A percentile compares a stretch with the other conserved stretches of the same genome.
Evolutionary conservation across 2,797 vertebrate genomes (phyloP).

Genomic region (Amniataba percoides): DNA sequence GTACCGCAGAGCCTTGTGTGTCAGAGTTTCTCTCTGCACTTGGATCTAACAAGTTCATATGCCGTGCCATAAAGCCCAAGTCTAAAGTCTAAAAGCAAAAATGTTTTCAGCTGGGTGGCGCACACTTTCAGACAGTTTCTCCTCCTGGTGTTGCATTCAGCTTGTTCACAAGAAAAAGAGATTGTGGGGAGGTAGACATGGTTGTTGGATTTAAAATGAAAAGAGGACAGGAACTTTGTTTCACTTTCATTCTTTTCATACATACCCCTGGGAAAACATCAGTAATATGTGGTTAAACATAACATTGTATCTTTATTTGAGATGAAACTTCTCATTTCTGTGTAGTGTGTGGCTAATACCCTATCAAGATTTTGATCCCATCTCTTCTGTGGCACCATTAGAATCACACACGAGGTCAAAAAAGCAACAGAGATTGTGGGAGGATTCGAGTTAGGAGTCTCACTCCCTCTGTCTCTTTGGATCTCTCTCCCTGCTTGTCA

Average conservation of each 20-base stretch:
- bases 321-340: neutral
- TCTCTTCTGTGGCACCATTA: constrained; percentile 14
- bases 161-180: neutral
- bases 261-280: neutral
- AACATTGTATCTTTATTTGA: neutral
- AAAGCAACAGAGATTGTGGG: constrained; percentile 13
- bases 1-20: constrained; percentile 22
- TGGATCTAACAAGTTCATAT: neutral
- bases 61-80: neutral
- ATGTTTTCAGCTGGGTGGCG: neutral
- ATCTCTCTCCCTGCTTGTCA: constrained; percentile 47
- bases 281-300: neutral
- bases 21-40: constrained; percentile 8
- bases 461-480: constrained; percentile 28
- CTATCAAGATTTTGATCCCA: constrained; percentile 7
- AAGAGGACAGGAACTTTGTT: neutral
- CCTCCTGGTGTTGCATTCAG: neutral
- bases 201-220: neutral
- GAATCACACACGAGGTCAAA: constrained; percentile 28
- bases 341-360: neutral
- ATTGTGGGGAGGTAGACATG: neutral
- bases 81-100: neutral
- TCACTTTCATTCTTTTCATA: neutral
- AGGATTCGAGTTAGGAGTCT: constrained; percentile 18
- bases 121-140: neutral